Percentiles rank a stretch among this genome's conserved stretches.
Evolutionary conservation across 30 jellyfish, hydroid and myxozoan genomes (phyloP).

Genomic region (Turritopsis dohrnii): DNA sequence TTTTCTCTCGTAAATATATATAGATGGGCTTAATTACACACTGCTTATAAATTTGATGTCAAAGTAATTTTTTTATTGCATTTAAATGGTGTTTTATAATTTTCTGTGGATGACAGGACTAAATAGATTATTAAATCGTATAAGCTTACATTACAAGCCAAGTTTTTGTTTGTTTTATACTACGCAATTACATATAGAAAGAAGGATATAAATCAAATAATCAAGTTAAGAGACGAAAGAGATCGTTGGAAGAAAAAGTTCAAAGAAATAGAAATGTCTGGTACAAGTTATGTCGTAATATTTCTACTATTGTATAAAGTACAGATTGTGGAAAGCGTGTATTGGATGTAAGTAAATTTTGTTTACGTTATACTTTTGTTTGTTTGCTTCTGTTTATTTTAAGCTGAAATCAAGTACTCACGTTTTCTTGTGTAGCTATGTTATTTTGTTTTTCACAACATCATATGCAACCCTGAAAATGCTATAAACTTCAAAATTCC

Average conservation of each 20-base stretch:
- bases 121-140: background rate
- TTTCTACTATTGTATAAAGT: background rate
- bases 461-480: background rate
- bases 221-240: background rate
- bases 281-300: background rate
- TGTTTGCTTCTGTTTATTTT: background rate
- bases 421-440: background rate
- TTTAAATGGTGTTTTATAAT: background rate
- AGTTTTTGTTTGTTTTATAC: background rate
- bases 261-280: background rate
- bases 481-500: background rate
- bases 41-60: background rate
- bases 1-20: background rate
- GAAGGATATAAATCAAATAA: background rate
- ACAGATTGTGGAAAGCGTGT: background rate
- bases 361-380: background rate
- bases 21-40: background rate
- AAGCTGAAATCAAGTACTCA: background rate
- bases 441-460: background rate
- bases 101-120: background rate
- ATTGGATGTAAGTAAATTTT: background rate
- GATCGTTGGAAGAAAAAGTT: background rate
- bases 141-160: background rate
- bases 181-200: background rate
- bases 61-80: background rate